Base-by-base conservation (phyloP, 2,797 vertebrate genomes). In the Oreonectes daqikongensis region DNA sequence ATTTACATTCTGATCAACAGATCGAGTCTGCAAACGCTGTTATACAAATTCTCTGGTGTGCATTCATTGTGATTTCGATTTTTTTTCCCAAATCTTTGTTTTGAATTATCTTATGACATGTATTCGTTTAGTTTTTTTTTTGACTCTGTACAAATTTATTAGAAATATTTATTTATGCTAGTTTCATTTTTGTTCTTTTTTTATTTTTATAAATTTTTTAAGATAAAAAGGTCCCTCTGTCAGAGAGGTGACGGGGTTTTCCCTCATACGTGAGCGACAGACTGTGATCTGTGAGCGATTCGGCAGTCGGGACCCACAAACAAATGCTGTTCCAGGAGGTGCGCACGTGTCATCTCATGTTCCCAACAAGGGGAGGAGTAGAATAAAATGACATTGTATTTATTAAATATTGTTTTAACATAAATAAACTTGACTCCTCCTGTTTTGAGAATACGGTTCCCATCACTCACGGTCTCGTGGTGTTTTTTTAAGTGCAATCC, bases 91-190 rank as follows among this genome's bases (percentile, higher is more conserved):
- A 48, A 42, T 73, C 42, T 63, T 46, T 8, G 57, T 87, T 90
- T 72, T 88, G 84, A 90, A 85, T 87, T 82, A 85, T 88, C 61
- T 81, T 85, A 79, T 80, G 78, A 81, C 87, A 81, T 64, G 70
- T 77, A 86, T 84, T 83, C 78, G 53, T 84, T 81, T n/a, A n/a
- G n/a, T n/a, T n/a, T n/a, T 72, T 86, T 80, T 73, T 85, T 80
- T 84, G 78, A 66, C 88, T 77, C 73, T 90, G 85, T 86, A 85
- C 83, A 83, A 86, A 84, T 90, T 87, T 83, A 80, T 79, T 81
- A 89, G 88, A 90, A 87, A 75, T 92, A 92, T 94, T 93, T 94
- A 94, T 94, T 94, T 93, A 93, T 89, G 84, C 89, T 91, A 83
- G 89, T 86, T 50, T 91, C 84, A 78, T 82, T 82, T 86, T 64